Evolutionary conservation across 2,113 vertebrate genomes (phyloP).

Genomic region (Oophaga pumilio): DNA sequence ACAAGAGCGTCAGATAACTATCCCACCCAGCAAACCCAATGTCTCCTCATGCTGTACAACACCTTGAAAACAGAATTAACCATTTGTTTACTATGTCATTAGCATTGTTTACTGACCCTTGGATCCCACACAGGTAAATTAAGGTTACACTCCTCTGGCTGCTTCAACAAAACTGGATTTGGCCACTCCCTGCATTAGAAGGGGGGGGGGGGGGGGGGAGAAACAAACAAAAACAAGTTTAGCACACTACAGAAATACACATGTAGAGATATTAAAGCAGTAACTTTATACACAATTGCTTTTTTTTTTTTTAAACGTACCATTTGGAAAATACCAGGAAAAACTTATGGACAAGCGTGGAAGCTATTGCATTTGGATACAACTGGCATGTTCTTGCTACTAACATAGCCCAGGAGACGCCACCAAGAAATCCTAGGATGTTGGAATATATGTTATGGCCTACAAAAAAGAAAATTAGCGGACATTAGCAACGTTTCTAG

Average conservation of each 20-base stretch:
- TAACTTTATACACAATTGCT: no score
- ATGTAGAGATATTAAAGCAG: background rate
- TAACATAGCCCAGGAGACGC: constrained; percentile 91
- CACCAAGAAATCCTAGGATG: constrained; percentile 90
- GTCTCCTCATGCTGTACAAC: no score
- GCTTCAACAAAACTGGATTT: constrained; percentile 87
- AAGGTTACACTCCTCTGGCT: constrained; percentile 87
- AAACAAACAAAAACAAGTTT: background rate
- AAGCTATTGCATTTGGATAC: constrained; percentile 89
- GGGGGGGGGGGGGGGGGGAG: no score
- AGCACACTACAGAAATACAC: background rate
- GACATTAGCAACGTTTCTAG: constrained; percentile 61
- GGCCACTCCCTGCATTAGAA: constrained; percentile 89
- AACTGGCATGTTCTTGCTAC: constrained; percentile 91
- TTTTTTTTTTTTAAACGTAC: constrained; percentile 71
- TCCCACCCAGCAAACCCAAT: no score
- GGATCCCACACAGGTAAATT: constrained; percentile 92
- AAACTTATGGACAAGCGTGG: constrained; percentile 92
- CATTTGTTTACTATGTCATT: background rate
- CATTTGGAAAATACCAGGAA: constrained; percentile 94
- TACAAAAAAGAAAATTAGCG: constrained; percentile 65
- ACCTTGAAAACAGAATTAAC: no score
- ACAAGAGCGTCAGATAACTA: no score
- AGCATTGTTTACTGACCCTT: constrained; percentile 76
- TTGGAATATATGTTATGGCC: constrained; percentile 94